phyloP scores from a whole-genome alignment of 1,140 invertebrate species.

The Linepithema humile region DNA sequence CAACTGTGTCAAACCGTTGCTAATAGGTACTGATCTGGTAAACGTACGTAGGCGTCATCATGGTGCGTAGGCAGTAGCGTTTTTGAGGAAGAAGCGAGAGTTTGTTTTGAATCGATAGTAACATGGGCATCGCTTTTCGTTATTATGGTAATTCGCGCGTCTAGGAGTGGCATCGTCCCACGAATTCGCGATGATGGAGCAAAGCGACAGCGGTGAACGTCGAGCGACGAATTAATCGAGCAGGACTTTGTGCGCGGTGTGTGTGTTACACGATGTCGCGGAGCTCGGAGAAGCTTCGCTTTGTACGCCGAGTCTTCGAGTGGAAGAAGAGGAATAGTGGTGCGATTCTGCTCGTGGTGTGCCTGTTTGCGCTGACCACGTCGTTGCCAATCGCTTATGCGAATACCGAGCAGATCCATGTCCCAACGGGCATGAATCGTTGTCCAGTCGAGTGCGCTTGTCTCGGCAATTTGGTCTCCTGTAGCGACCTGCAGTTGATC shows the following conservation, averaged over 20 bases:
- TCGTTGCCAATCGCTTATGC: too few relatives aligned
- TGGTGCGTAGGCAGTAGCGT: constrained; percentile 67
- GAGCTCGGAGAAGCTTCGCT: constrained; percentile 25
- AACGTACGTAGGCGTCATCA: constrained; percentile 74
- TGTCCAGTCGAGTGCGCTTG: constrained; percentile 82
- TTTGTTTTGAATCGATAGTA: constrained; percentile 74
- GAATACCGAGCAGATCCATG: too few relatives aligned
- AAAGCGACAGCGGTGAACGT: constrained; percentile 25
- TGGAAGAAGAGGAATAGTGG: not conserved
- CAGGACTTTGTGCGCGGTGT: not conserved
- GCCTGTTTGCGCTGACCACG: constrained; percentile 7
- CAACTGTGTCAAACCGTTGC: too few relatives aligned
- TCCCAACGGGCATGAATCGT: constrained; percentile 66
- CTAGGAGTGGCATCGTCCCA: constrained; percentile 43
- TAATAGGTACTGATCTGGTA: too few relatives aligned
- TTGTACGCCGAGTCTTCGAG: constrained; percentile 19
- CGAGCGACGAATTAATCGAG: constrained; percentile 55
- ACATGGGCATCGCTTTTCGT: constrained; percentile 54
- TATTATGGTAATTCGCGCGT: constrained; percentile 68
- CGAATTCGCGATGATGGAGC: constrained; percentile 56
- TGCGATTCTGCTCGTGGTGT: constrained; percentile 7
- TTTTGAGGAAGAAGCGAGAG: constrained; percentile 50
- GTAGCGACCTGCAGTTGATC: constrained; percentile 77
- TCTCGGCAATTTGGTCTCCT: constrained; percentile 79
- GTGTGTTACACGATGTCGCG: constrained; percentile 57